Conservation (phyloP, 2,888 invertebrate genomes). For the Poecilus cupreus region DNA sequence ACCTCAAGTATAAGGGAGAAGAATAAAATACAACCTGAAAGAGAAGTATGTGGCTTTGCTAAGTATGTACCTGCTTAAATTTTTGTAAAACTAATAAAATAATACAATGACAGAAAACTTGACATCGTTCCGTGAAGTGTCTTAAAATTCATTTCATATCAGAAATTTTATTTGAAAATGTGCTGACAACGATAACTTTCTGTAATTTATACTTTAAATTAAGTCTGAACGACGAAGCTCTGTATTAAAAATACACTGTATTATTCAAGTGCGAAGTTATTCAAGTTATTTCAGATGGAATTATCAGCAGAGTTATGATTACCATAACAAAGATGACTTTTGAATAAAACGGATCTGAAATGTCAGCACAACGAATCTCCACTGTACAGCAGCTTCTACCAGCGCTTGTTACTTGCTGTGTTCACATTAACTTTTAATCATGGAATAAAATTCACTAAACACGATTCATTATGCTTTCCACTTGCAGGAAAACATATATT, state of each 20-base stretch:
- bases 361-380: slow-evolving; percentile 35
- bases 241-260: slow-evolving; percentile 41
- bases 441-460: neutral
- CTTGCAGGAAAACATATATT: no score
- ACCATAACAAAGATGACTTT: slow-evolving; percentile 53
- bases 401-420: neutral
- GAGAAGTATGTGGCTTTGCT: no score
- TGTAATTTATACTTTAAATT: slow-evolving; percentile 42
- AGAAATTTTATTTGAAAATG: slow-evolving; percentile 36
- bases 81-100: neutral
- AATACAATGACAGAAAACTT: neutral
- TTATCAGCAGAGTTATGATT: slow-evolving; percentile 52
- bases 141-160: slow-evolving; percentile 33
- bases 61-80: no score
- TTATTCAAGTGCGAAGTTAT: slow-evolving; percentile 43
- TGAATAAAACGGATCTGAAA: slow-evolving; percentile 47
- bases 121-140: neutral
- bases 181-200: slow-evolving; percentile 39
- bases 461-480: neutral
- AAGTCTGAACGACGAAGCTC: slow-evolving; percentile 30
- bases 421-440: neutral
- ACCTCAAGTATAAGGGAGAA: no score
- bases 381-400: neutral
- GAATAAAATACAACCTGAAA: no score
- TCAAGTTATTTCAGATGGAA: slow-evolving; percentile 46